Conservation (phyloP, 2,113 vertebrate species). For the Tetrao urogallus region DNA sequence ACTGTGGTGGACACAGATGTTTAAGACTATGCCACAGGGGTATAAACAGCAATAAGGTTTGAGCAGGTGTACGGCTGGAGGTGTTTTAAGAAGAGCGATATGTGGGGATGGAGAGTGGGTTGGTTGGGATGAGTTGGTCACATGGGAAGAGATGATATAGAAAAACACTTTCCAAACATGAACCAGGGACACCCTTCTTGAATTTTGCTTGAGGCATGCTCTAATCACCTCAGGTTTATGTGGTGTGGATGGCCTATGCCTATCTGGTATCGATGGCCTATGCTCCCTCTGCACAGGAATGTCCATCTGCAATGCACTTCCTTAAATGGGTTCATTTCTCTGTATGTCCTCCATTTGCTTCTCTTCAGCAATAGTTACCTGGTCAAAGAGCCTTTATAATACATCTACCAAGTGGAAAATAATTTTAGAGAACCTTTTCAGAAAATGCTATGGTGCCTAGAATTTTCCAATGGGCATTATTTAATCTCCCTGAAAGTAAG, state of each 20-base stretch:
- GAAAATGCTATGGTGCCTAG: background rate
- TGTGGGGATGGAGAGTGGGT: background rate
- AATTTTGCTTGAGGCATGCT: background rate
- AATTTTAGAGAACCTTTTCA: background rate
- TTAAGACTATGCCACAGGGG: background rate
- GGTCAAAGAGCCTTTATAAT: background rate
- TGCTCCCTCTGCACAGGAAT: background rate
- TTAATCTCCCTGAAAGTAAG: background rate
- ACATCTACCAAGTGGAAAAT: background rate
- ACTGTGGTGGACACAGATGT: background rate
- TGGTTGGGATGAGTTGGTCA: fast-evolving
- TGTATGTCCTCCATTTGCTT: background rate
- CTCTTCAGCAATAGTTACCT: background rate
- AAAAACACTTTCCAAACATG: background rate
- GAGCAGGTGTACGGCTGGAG: background rate
- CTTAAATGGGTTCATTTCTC: background rate
- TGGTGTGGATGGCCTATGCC: background rate
- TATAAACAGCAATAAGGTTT: background rate
- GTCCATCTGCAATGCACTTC: background rate
- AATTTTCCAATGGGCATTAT: background rate
- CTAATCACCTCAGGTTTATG: background rate
- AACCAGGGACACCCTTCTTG: background rate
- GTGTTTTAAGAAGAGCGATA: background rate
- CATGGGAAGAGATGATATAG: background rate
- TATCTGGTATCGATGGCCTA: too few species aligned